Evolutionary conservation across 2,888 invertebrate genomes (phyloP).

Genomic region (Drosophila falleni): DNA sequence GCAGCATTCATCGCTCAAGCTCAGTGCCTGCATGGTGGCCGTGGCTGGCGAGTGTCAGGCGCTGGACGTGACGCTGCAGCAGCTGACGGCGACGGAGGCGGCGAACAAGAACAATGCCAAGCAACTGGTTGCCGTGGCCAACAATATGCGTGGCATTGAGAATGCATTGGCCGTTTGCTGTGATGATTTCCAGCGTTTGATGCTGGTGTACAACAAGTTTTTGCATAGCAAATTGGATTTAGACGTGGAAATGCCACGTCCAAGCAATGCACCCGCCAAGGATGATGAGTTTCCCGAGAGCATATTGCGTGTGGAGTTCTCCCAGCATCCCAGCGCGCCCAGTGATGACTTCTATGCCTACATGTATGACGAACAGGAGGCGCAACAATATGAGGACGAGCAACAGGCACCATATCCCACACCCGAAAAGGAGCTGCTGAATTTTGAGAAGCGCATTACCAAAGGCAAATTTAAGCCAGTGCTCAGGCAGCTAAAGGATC

Average conservation of each 20-base stretch:
- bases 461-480: slow-evolving; percentile 85
- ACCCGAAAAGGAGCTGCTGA: slow-evolving; percentile 81
- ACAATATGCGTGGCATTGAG: slow-evolving; percentile 84
- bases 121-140: slow-evolving; percentile 82
- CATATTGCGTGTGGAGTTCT: slow-evolving; percentile 82
- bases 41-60: slow-evolving; percentile 85
- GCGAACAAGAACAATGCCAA: slow-evolving; percentile 78
- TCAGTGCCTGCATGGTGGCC: slow-evolving; percentile 84
- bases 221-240: slow-evolving; percentile 79
- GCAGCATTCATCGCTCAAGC: slow-evolving; percentile 84
- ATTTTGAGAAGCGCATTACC: slow-evolving; percentile 84
- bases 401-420: slow-evolving; percentile 63
- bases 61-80: slow-evolving; percentile 82
- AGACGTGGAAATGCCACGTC: slow-evolving; percentile 27
- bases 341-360: slow-evolving; percentile 85
- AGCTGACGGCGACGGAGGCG: slow-evolving; percentile 80
- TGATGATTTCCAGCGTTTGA: slow-evolving; percentile 84
- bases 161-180: slow-evolving; percentile 82
- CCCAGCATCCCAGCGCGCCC: slow-evolving; percentile 73
- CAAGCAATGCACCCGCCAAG: slow-evolving; percentile 21
- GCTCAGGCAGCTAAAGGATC: slow-evolving; percentile 83
- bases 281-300: slow-evolving; percentile 80
- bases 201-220: slow-evolving; percentile 85
- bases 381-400: slow-evolving; percentile 55
- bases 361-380: slow-evolving; percentile 82